Evolutionary conservation across 2,113 vertebrate genomes (phyloP).

Genomic region (Gasterosteus nipponicus): DNA sequence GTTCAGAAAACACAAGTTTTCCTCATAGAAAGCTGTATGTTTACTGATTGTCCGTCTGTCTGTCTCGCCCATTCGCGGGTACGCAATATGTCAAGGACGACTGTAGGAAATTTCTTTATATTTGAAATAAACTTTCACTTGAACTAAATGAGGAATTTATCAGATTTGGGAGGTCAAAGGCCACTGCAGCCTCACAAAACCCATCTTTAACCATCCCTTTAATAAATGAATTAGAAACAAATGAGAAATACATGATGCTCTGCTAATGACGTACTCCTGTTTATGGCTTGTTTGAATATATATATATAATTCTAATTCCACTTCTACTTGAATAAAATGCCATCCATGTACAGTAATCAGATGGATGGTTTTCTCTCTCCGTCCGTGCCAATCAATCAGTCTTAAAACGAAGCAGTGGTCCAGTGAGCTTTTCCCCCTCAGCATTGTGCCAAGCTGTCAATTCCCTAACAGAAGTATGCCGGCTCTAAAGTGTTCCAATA

Average conservation of each 20-base stretch:
- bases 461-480: slow-evolving; percentile 62
- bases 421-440: slow-evolving; percentile 50
- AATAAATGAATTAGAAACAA: background rate
- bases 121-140: background rate
- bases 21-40: too few relatives aligned
- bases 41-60: too few relatives aligned
- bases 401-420: slow-evolving; percentile 48
- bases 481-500: slow-evolving; percentile 68
- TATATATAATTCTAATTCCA: background rate
- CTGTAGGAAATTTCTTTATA: background rate
- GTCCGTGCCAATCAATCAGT: slow-evolving; percentile 58
- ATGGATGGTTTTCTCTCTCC: slow-evolving; percentile 21
- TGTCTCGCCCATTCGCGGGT: background rate
- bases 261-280: background rate
- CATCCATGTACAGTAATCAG: slow-evolving; percentile 33
- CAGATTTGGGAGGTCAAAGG: background rate
- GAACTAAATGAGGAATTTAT: background rate
- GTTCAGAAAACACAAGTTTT: background rate
- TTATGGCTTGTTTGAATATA: background rate
- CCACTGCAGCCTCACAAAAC: background rate
- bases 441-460: slow-evolving; percentile 68
- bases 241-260: background rate
- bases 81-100: background rate
- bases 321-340: slow-evolving; percentile 22
- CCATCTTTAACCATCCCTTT: background rate